These are phyloP conservation scores for Drosophila hamatofila DNA, from an alignment of 2,888 invertebrate genomes.

Conservation along the genomic window DNA sequence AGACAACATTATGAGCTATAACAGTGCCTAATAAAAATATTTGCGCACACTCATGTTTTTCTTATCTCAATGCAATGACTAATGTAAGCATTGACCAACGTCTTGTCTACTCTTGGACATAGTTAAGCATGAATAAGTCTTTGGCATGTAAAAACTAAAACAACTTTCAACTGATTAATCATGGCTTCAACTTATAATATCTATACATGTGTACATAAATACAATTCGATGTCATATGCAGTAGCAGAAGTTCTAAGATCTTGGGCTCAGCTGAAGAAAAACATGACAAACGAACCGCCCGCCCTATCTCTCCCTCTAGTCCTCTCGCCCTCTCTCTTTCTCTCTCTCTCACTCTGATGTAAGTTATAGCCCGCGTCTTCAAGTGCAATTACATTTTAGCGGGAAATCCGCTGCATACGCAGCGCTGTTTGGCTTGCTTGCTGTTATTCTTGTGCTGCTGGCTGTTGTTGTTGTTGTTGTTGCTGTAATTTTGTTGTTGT, in stretches of 20 bases:
- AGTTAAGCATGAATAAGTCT: background rate
- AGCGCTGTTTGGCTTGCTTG: slow-evolving; percentile 3
- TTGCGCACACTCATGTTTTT: background rate
- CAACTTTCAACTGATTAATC: background rate
- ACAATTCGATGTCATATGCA: background rate
- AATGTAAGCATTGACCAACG: background rate
- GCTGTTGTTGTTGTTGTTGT: background rate
- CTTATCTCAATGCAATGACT: background rate
- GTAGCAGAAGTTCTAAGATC: background rate
- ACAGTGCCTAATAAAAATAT: background rate
- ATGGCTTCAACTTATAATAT: background rate
- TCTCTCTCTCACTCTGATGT: background rate
- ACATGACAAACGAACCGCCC: background rate
- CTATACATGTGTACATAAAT: no score
- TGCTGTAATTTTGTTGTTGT: slow-evolving; percentile 14
- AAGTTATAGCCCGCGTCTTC: background rate
- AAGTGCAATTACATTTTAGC: slow-evolving; percentile 31
- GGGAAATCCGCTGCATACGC: slow-evolving; percentile 34
- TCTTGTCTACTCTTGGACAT: background rate
- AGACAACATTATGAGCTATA: background rate
- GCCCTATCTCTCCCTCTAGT: background rate
- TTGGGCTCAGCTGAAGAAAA: background rate
- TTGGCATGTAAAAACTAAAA: background rate
- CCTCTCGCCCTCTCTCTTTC: background rate
- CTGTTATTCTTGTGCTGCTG: slow-evolving; percentile 12